phyloP scores from a whole-genome alignment of 2,888 invertebrate species.

The Cryptus armator region DNA sequence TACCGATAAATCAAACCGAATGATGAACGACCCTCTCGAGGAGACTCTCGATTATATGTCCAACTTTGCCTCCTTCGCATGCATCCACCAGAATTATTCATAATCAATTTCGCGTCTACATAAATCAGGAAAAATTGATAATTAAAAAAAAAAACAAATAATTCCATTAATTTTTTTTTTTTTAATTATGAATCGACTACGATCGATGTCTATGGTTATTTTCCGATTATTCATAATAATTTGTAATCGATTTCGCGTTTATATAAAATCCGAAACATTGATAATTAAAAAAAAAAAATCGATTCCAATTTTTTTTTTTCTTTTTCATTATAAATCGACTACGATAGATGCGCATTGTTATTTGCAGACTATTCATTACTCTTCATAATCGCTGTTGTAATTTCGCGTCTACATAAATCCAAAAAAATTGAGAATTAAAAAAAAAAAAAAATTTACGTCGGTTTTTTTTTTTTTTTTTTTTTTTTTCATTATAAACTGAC shows the following conservation, averaged over 20 bases:
- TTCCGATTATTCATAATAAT: not conserved
- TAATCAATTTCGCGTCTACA: slow-evolving; percentile 30
- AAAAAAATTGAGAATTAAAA: not conserved
- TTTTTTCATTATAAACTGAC: too few species aligned
- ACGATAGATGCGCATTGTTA: too few species aligned
- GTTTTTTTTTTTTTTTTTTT: too few species aligned
- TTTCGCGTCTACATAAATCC: not conserved
- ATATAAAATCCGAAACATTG: not conserved
- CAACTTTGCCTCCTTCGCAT: slow-evolving; percentile 11
- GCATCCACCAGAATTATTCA: slow-evolving; percentile 57
- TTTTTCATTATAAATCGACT: not conserved
- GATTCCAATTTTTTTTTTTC: not conserved
- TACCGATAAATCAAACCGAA: slow-evolving; percentile 60
- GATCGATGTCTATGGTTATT: not conserved
- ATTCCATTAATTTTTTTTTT: not conserved
- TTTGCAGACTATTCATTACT: too few species aligned
- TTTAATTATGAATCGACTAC: not conserved
- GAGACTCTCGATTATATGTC: slow-evolving; percentile 58
- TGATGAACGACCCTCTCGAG: slow-evolving; percentile 68
- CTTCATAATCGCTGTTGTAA: too few species aligned
- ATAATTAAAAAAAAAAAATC: not conserved
- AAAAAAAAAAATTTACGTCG: not conserved
- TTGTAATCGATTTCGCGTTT: not conserved
- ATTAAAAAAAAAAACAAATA: slow-evolving; percentile 23
- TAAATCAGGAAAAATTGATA: not conserved